Percentiles rank a stretch among this genome's conserved stretches.
phyloP scores from a whole-genome alignment of 2,797 vertebrate genomes.

The Huso huso region DNA sequence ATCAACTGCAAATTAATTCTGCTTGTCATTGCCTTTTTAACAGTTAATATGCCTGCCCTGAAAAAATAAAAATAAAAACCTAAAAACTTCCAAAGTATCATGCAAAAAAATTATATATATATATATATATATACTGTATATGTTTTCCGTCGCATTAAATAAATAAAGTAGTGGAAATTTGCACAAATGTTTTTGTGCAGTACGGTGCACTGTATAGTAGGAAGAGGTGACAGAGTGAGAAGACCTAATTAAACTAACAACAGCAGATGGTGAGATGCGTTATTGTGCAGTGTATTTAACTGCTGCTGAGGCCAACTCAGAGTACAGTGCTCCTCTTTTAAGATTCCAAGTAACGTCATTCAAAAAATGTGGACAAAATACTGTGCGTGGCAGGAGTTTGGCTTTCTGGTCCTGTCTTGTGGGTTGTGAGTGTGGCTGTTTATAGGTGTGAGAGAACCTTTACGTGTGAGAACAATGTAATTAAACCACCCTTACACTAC shows the following conservation, averaged over 20 bases:
- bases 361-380: too few relatives aligned
- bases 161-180: background rate
- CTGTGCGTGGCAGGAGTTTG: too few relatives aligned
- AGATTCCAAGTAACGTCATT: too few relatives aligned
- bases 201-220: background rate
- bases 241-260: conserved; percentile 64
- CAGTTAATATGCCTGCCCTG: conserved; percentile 30
- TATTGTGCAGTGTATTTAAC: too few relatives aligned
- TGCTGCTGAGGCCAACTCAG: too few relatives aligned
- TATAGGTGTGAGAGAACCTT: too few relatives aligned
- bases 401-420: too few relatives aligned
- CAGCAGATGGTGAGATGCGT: conserved; percentile 60
- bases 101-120: background rate
- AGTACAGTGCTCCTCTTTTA: too few relatives aligned
- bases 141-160: conserved; percentile 4
- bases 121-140: conserved; percentile 22
- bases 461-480: too few relatives aligned
- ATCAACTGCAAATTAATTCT: conserved; percentile 39
- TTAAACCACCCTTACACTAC: too few relatives aligned
- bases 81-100: background rate
- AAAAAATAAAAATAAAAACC: conserved; percentile 16
- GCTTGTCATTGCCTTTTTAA: conserved; percentile 26
- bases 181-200: background rate
- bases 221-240: conserved; percentile 30
- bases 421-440: too few relatives aligned